These are phyloP conservation scores for Colossoma macropomum DNA, from an alignment of 2,113 vertebrate genomes.

Conservation along the genomic window DNA sequence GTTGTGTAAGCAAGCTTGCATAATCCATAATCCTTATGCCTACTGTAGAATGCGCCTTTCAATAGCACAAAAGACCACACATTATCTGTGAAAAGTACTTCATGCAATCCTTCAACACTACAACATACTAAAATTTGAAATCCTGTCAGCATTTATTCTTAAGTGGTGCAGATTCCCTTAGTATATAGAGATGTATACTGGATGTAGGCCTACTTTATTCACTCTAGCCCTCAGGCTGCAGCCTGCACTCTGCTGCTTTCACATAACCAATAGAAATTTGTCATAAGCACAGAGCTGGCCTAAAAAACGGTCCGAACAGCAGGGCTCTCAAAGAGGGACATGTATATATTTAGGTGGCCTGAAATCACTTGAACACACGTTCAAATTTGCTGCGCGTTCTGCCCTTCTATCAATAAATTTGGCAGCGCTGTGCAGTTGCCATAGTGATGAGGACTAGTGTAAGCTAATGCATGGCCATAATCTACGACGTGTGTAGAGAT, in stretches of 20 bases:
- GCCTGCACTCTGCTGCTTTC: background rate
- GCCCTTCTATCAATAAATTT: conserved; percentile 53
- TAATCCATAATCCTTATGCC: conserved; percentile 1
- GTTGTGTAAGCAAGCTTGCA: conserved; percentile 20
- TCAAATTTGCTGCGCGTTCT: conserved; percentile 37
- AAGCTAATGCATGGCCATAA: conserved; percentile 59
- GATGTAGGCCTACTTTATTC: conserved; percentile 9
- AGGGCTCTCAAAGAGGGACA: background rate
- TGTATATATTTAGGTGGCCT: conserved; percentile 30
- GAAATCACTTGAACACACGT: conserved; percentile 23
- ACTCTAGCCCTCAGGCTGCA: background rate
- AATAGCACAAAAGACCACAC: background rate
- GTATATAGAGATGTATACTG: background rate
- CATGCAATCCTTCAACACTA: background rate
- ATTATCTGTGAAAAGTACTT: background rate
- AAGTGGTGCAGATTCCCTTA: background rate
- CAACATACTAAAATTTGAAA: background rate
- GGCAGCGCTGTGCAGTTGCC: conserved; percentile 60
- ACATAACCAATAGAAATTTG: conserved; percentile 29
- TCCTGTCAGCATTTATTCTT: conserved; percentile 19
- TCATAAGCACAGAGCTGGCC: background rate
- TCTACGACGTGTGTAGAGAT: conserved; percentile 14
- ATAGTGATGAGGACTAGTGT: conserved; percentile 62
- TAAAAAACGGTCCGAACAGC: background rate
- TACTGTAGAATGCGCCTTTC: background rate